Conservation (phyloP, 2,888 invertebrate species). For the Watsonalla cultraria region DNA sequence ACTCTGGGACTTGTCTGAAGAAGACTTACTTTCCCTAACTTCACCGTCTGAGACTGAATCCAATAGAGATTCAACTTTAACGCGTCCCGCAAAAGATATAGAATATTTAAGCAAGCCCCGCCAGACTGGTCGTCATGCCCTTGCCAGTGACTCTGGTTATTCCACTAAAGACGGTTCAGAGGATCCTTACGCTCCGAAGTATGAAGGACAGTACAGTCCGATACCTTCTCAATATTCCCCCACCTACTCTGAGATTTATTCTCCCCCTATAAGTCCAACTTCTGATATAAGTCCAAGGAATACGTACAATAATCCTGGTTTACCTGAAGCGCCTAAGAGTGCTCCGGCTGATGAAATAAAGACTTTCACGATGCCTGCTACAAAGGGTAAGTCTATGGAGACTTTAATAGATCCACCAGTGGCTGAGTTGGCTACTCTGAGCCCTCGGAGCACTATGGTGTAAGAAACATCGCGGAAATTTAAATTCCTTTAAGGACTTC, state of each 20-base stretch:
- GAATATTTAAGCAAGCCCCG: conserved; percentile 79
- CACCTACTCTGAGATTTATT: conserved; percentile 73
- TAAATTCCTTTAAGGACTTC: neutral
- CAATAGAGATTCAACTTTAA: conserved; percentile 74
- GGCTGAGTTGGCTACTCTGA: conserved; percentile 56
- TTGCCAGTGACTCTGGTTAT: conserved; percentile 72
- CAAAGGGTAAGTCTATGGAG: conserved; percentile 65
- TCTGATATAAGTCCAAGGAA: conserved; percentile 65
- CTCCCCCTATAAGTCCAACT: conserved; percentile 68
- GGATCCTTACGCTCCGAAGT: conserved; percentile 63
- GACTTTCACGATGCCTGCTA: conserved; percentile 64
- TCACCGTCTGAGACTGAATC: conserved; percentile 80
- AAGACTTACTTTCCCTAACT: conserved; percentile 76
- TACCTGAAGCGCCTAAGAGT: conserved; percentile 64
- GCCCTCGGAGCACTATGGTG: conserved; percentile 72
- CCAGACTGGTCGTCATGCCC: conserved; percentile 78
- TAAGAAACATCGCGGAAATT: conserved; percentile 17
- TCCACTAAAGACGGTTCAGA: conserved; percentile 67
- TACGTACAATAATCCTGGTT: conserved; percentile 56
- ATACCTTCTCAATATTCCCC: conserved; percentile 69
- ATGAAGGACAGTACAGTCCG: conserved; percentile 63
- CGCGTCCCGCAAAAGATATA: conserved; percentile 80
- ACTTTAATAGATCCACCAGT: conserved; percentile 66
- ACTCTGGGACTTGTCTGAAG: conserved; percentile 86
- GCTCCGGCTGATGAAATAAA: conserved; percentile 63